A percentile compares a stretch with the other conserved stretches of the same genome.
Evolutionary conservation across 2,797 vertebrate species (phyloP).

Genomic region (Rhabdophis nuchalis): DNA sequence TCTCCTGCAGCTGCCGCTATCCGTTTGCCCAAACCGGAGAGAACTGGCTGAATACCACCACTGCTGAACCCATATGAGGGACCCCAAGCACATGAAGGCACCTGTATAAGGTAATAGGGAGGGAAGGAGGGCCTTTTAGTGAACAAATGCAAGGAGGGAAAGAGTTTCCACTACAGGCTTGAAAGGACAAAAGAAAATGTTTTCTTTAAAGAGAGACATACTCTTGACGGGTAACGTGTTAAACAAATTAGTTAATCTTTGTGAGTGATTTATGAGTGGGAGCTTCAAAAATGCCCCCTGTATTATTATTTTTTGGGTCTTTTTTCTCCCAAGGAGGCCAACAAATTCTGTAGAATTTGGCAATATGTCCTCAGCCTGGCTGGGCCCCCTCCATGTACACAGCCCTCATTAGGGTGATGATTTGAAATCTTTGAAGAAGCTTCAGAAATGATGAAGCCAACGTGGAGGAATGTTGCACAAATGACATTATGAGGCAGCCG

Average conservation of each 20-base stretch:
- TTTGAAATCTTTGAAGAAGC: constrained; percentile 45
- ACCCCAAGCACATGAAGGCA: neutral
- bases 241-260: constrained; percentile 48
- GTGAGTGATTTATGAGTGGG: constrained; percentile 47
- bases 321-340: neutral
- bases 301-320: constrained; percentile 2
- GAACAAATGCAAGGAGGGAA: neutral
- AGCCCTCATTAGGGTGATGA: constrained; percentile 35
- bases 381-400: constrained; percentile 10
- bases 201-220: constrained; percentile 45
- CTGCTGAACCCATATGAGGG: neutral
- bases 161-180: neutral
- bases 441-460: constrained; percentile 25
- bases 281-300: neutral
- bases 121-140: neutral
- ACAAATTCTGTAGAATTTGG: constrained; percentile 50
- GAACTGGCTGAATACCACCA: no score
- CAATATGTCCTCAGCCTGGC: constrained; percentile 28
- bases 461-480: constrained; percentile 5
- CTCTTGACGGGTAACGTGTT: constrained; percentile 31
- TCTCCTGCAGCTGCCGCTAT: no score
- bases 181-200: constrained; percentile 40
- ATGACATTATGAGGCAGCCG: neutral
- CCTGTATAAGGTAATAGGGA: neutral
- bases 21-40: no score